phyloP scores from a whole-genome alignment of 2,888 invertebrate species.

The Steromphala cineraria region DNA sequence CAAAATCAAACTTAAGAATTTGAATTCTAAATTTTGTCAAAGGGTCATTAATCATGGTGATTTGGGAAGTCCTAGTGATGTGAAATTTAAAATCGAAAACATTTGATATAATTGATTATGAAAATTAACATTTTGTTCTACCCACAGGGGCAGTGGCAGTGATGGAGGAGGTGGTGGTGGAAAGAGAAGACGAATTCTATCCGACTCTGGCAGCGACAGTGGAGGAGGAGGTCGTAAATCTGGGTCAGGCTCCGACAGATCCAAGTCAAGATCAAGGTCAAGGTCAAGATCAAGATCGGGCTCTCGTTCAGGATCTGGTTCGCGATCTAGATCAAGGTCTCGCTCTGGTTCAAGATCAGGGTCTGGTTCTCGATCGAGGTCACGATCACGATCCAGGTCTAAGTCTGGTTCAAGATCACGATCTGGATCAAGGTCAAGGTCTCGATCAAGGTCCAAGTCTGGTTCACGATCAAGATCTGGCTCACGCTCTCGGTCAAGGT shows the following conservation, averaged over 20 bases:
- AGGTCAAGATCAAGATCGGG: conserved; percentile 36
- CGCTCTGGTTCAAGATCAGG: conserved; percentile 41
- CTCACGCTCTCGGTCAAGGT: conserved; percentile 40
- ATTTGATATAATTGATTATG: too few relatives aligned
- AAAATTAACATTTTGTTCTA: conserved; percentile 5
- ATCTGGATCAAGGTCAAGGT: conserved; percentile 40
- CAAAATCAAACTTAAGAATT: too few relatives aligned
- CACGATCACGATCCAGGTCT: conserved; percentile 39
- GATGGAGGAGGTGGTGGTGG: conserved; percentile 54
- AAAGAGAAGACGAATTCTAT: conserved; percentile 67
- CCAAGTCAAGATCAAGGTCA: conserved; percentile 40
- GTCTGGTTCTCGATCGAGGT: conserved; percentile 36
- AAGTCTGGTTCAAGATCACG: conserved; percentile 59
- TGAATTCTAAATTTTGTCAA: too few relatives aligned
- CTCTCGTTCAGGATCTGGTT: conserved; percentile 39
- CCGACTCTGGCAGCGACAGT: conserved; percentile 54
- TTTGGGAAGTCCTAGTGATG: too few relatives aligned
- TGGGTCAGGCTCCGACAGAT: conserved; percentile 68
- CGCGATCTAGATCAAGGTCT: conserved; percentile 40
- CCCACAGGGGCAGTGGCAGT: conserved; percentile 55
- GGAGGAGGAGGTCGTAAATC: conserved; percentile 23
- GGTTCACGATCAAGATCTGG: conserved; percentile 39
- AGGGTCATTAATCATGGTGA: too few relatives aligned
- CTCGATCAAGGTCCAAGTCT: conserved; percentile 37
- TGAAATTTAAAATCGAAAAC: too few relatives aligned